A percentile compares a stretch with the other conserved stretches of the same genome.
phyloP scores from a whole-genome alignment of 2,113 vertebrate genomes.

The Mus spicilegus region DNA sequence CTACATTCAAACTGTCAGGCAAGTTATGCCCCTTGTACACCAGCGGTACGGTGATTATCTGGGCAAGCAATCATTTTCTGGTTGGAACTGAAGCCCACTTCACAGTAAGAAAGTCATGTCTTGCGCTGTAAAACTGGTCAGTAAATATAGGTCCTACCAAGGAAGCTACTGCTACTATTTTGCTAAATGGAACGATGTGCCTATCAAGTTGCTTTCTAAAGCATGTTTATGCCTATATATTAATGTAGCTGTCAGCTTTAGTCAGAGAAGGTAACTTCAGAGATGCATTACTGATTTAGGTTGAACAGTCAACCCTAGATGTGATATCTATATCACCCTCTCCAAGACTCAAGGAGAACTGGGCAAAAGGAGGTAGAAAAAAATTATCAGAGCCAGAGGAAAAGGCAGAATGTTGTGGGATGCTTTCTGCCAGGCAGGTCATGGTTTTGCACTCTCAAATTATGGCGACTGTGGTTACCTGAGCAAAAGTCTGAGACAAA shows the following conservation, averaged over 20 bases:
- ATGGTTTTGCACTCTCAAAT: not conserved
- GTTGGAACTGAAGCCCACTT: not conserved
- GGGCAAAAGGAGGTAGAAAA: not conserved
- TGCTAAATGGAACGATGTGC: not conserved
- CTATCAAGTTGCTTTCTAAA: not conserved
- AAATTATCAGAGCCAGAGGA: not conserved
- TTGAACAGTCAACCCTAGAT: not conserved
- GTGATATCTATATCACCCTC: not conserved
- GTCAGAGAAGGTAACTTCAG: not conserved
- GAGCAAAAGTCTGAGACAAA: not conserved
- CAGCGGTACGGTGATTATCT: too few relatives aligned
- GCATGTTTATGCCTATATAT: not conserved
- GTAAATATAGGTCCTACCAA: not conserved
- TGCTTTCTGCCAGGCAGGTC: not conserved
- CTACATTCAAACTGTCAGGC: not conserved
- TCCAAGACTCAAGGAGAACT: not conserved
- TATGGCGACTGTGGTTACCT: not conserved
- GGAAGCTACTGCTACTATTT: not conserved
- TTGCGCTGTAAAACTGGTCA: not conserved
- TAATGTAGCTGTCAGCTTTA: not conserved
- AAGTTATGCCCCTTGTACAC: not conserved
- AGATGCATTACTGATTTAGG: not conserved
- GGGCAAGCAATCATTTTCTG: not conserved
- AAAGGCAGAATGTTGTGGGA: not conserved
- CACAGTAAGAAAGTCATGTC: not conserved